A percentile compares a stretch with the other conserved stretches of the same genome.
phyloP scores from a whole-genome alignment of 2,113 vertebrate genomes.

The Rostratula benghalensis region DNA sequence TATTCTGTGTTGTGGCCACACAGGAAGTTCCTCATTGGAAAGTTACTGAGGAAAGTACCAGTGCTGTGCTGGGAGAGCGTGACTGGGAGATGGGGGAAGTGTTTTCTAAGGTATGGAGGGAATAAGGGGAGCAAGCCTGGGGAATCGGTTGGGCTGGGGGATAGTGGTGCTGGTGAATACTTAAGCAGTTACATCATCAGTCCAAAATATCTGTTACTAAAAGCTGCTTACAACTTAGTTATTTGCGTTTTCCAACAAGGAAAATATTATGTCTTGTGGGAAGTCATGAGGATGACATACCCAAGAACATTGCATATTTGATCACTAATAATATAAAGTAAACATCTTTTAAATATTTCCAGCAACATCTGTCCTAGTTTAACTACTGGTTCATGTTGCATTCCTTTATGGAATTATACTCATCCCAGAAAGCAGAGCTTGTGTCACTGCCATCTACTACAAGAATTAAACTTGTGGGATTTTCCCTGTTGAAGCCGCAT shows the following conservation, averaged over 20 bases:
- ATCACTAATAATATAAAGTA: constrained; percentile 54
- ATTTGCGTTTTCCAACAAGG: constrained; percentile 52
- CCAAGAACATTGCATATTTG: constrained; percentile 50
- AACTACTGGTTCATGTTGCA: constrained; percentile 63
- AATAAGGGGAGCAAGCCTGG: not conserved
- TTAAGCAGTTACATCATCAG: not conserved
- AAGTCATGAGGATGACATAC: constrained; percentile 38
- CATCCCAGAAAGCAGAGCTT: not conserved
- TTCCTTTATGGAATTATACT: constrained; percentile 58
- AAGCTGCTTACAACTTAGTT: constrained; percentile 15
- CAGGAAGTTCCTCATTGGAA: not conserved
- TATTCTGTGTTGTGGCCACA: not conserved
- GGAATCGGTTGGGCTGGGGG: not conserved
- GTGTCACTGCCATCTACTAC: constrained; percentile 31
- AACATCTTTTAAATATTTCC: constrained; percentile 63
- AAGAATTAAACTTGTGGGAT: constrained; percentile 20
- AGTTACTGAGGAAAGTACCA: not conserved
- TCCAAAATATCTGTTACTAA: constrained; percentile 9
- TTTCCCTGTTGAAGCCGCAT: constrained; percentile 9
- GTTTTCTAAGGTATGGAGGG: not conserved
- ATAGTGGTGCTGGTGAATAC: not conserved
- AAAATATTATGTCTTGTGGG: constrained; percentile 65
- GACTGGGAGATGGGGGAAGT: not conserved
- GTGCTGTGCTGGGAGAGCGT: not conserved
- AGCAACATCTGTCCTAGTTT: constrained; percentile 68